Conservation (phyloP, 30 jellyfish, hydroid and myxozoan genomes). For the Cassiopea andromeda region DNA sequence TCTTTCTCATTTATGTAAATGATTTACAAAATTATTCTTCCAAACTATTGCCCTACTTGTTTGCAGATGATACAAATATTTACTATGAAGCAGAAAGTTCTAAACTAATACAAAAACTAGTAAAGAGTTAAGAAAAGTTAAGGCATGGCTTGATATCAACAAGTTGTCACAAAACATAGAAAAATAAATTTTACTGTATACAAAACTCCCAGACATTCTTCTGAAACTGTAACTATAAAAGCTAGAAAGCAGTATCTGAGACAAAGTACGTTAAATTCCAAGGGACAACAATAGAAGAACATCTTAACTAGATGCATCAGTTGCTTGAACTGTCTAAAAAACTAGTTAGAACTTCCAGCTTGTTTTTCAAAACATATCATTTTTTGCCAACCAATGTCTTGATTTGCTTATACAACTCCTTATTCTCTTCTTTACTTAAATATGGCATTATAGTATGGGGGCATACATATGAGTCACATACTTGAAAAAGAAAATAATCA, state of each 20-base stretch:
- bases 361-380: conserved; percentile 42
- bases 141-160: conserved; percentile 67
- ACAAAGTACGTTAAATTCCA: conserved; percentile 55
- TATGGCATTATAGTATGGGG: conserved; percentile 63
- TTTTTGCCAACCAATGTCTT: conserved; percentile 45
- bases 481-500: conserved; percentile 40
- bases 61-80: conserved; percentile 76
- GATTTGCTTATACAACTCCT: conserved; percentile 70
- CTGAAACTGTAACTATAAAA: conserved; percentile 20
- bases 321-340: conserved; percentile 14
- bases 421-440: conserved; percentile 62
- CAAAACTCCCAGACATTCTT: conserved; percentile 40
- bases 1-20: conserved; percentile 63
- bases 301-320: conserved; percentile 27
- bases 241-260: conserved; percentile 42
- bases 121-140: conserved; percentile 59
- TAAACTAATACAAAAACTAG: conserved; percentile 36
- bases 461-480: conserved; percentile 19
- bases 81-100: conserved; percentile 47
- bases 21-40: conserved; percentile 59
- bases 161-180: conserved; percentile 55
- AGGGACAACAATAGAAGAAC: conserved; percentile 34
- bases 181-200: conserved; percentile 58
- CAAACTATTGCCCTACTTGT: conserved; percentile 29
- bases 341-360: conserved; percentile 22